phyloP scores from a whole-genome alignment of 2,888 invertebrate species.

The Scaptomyza parva region DNA sequence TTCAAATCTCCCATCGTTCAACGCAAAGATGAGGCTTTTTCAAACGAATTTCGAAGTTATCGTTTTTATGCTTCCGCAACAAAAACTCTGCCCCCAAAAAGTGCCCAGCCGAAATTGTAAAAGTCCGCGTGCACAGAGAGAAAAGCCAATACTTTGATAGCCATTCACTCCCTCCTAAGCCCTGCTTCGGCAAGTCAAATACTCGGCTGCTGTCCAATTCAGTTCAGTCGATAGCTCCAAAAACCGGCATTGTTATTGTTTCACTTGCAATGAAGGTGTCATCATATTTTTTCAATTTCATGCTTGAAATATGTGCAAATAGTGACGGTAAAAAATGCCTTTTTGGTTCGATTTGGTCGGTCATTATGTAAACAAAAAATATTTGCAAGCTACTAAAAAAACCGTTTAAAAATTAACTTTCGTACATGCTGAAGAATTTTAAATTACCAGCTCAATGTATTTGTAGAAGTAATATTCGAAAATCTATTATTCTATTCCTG shows the following conservation, averaged over 20 bases:
- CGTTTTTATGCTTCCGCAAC: constrained; percentile 44
- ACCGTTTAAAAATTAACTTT: no score
- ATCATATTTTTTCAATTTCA: constrained; percentile 77
- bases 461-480: no score
- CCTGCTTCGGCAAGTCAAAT: constrained; percentile 14
- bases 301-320: constrained; percentile 51
- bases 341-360: not conserved
- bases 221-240: constrained; percentile 13
- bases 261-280: constrained; percentile 72
- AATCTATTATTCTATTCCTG: not conserved
- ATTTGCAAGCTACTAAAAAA: no score
- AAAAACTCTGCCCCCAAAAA: constrained; percentile 49
- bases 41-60: constrained; percentile 54
- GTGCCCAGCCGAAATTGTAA: constrained; percentile 53
- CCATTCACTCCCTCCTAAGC: not conserved
- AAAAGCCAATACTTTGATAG: constrained; percentile 49
- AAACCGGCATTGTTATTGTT: constrained; percentile 63
- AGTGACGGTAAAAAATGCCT: constrained; percentile 5
- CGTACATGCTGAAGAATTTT: no score
- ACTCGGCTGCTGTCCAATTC: constrained; percentile 22
- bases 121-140: constrained; percentile 49
- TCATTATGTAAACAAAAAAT: not conserved
- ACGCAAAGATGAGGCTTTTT: constrained; percentile 40
- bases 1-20: constrained; percentile 23
- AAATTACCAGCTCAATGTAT: no score